These are phyloP conservation scores for Zoanthus sansibaricus DNA, from an alignment of 92 coral and sea anemone species.

Conservation along the genomic window DNA sequence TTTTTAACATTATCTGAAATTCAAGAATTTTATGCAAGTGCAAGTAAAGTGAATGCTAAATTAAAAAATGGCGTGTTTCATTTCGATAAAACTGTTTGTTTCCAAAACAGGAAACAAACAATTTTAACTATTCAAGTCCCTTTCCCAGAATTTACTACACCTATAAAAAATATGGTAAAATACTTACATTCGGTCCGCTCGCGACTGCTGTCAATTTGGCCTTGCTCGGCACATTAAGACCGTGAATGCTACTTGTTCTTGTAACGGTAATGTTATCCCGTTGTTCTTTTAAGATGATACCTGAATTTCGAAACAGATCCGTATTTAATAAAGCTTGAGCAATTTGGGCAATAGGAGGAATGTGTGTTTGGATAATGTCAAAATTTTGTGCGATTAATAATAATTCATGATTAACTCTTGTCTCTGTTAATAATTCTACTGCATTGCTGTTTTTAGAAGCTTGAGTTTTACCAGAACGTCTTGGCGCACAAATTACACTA, in stretches of 20 bases:
- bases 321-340: background rate
- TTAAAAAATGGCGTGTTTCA: constrained; percentile 11
- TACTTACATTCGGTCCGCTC: constrained; percentile 2
- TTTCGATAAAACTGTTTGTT: background rate
- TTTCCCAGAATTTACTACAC: background rate
- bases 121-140: background rate
- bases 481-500: background rate
- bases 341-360: background rate
- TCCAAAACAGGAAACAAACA: background rate
- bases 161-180: background rate
- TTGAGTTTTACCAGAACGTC: background rate
- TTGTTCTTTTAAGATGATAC: background rate
- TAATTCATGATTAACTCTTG: background rate
- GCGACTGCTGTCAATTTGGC: constrained; percentile 2
- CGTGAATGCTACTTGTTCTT: background rate
- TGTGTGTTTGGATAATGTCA: background rate
- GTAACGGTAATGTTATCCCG: background rate
- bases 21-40: background rate
- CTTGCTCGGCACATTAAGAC: background rate
- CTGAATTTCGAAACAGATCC: background rate
- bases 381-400: background rate
- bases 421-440: background rate
- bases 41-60: constrained; percentile 7
- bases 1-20: background rate
- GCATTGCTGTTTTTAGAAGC: background rate